These are phyloP conservation scores for Campoplex capitator DNA, from an alignment of 2,888 invertebrate genomes.

Conservation along the genomic window DNA sequence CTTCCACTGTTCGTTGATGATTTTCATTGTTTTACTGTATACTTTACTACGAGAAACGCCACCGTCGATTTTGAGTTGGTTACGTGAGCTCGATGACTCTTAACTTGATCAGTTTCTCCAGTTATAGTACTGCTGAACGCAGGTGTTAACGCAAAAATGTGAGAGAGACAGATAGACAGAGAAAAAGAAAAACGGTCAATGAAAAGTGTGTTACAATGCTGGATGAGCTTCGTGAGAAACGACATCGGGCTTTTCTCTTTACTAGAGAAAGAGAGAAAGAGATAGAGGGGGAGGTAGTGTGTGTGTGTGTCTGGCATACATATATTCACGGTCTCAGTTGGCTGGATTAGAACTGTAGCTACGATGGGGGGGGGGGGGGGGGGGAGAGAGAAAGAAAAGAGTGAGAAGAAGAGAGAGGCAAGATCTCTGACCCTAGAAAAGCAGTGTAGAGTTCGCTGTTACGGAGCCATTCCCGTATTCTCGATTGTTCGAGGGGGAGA, in stretches of 20 bases:
- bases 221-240: conserved; percentile 61
- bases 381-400: conserved; percentile 11
- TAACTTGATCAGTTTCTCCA: background rate
- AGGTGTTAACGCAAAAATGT: background rate
- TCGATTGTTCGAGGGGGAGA: conserved; percentile 63
- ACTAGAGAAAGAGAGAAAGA: background rate
- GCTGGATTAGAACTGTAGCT: conserved; percentile 41
- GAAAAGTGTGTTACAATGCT: conserved; percentile 46
- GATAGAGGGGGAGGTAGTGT: background rate
- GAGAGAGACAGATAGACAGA: background rate
- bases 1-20: background rate
- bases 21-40: background rate
- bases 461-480: conserved; percentile 36
- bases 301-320: conserved; percentile 9
- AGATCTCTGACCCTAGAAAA: conserved; percentile 52
- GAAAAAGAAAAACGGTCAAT: conserved; percentile 33
- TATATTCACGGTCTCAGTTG: conserved; percentile 18
- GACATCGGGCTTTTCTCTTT: conserved; percentile 47
- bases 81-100: background rate
- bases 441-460: conserved; percentile 18
- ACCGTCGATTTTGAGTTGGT: no score
- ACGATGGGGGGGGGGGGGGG: background rate
- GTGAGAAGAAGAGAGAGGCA: background rate
- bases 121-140: conserved; percentile 2
- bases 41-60: no score